Evolutionary conservation across 1,140 invertebrate genomes (phyloP).

Genomic region (Drosophila orosa): DNA sequence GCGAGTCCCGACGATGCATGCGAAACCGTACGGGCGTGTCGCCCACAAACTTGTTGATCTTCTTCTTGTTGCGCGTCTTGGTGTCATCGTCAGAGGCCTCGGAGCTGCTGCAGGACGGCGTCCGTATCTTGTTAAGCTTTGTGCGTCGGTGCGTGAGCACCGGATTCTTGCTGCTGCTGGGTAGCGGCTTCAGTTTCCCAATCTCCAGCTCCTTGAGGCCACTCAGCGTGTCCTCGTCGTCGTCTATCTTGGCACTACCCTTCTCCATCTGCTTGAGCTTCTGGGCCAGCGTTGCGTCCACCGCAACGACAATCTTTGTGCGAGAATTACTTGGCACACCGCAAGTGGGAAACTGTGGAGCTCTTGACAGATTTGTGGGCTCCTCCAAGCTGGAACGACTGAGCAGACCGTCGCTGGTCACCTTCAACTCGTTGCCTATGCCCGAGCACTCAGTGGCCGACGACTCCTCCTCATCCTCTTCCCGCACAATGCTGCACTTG

Average conservation of each 20-base stretch:
- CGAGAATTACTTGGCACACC: constrained; percentile 64
- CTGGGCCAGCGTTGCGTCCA: constrained; percentile 66
- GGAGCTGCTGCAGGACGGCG: constrained; percentile 94
- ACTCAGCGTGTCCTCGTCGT: constrained; percentile 63
- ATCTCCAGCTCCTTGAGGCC: constrained; percentile 77
- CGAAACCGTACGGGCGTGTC: constrained; percentile 86
- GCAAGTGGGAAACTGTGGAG: constrained; percentile 16
- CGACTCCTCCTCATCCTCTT: constrained; percentile 91
- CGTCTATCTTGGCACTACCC: constrained; percentile 52
- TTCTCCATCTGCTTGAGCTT: constrained; percentile 81
- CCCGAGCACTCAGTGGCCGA: constrained; percentile 85
- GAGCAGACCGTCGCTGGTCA: constrained; percentile 87
- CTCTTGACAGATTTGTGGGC: not conserved
- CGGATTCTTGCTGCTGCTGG: constrained; percentile 85
- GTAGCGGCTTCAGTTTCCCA: constrained; percentile 85
- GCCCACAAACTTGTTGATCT: constrained; percentile 89
- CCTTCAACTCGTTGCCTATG: constrained; percentile 84
- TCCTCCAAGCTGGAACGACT: constrained; percentile 80
- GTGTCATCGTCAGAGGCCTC: constrained; percentile 96
- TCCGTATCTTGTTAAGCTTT: constrained; percentile 91
- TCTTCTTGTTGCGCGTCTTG: constrained; percentile 90
- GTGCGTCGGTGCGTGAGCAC: constrained; percentile 86
- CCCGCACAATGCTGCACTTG: constrained; percentile 95
- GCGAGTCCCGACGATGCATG: constrained; percentile 88
- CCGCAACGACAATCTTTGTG: constrained; percentile 70